Base-by-base conservation (phyloP, 2,797 vertebrate species). In the Miichthys miiuy region DNA sequence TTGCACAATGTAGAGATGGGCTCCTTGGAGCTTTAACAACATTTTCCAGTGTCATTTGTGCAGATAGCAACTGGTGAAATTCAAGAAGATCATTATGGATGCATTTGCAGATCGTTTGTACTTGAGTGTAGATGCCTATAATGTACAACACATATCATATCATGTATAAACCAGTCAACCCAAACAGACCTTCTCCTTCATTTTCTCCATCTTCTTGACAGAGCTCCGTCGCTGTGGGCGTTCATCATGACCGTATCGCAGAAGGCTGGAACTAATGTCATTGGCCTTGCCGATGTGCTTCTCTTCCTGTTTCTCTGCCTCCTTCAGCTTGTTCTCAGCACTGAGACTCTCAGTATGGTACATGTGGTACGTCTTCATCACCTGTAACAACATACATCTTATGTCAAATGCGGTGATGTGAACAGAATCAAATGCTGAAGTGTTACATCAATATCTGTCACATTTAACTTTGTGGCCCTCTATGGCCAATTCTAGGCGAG, bases 311-410 rank as follows among this genome's bases (percentile, higher is more conserved):
- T 97, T 99, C 92, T 98, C 97, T 0, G 97, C 97, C 83, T 99
- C 97, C 88, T 98, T 99, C 89, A 99, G 95, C 83, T 99, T 99
- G 95, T 95, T 97, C 87, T 99, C 97, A 0, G 97, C 97, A 0
- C 96, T 98, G 87, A 98, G 95, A 85, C 97, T 99, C 88, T 99
- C 97, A 0, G 96, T 94, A 0, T 99, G 97, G 90, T 99, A 99
- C 97, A 99, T 99, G 94, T 99, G 97, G 94, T 99, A 99, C 0
- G 97, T 99, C 93, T 98, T 99, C 97, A 99, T 99, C 89, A 99
- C 97, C 97, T 99, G 93, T 1, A 62, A 68, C 30, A 54, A 41
- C 27, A 61, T 0, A 42, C 30, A 68, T 0, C 14, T 18, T 5
- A 20, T 3, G 7, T 69, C 23, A 72, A 52, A 64, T 41, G 58